These are phyloP conservation scores for Tragelaphus buxtoni DNA, from an alignment of 2,113 vertebrate species.

Conservation along the genomic window DNA sequence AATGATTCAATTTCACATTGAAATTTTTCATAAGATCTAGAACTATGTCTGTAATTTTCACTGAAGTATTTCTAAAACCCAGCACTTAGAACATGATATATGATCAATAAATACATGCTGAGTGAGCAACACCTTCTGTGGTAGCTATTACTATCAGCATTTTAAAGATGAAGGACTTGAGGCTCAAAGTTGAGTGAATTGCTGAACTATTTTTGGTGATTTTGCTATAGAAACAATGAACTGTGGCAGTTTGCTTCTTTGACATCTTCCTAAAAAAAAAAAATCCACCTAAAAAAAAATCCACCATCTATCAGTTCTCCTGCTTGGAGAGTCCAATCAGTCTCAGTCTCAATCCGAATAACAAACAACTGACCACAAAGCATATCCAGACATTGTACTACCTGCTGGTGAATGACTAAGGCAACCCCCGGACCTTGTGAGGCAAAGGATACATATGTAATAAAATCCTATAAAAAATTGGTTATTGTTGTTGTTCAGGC, in stretches of 20 bases:
- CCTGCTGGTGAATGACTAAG: neutral
- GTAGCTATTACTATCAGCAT: neutral
- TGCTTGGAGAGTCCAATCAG: neutral
- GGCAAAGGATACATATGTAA: neutral
- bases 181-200: neutral
- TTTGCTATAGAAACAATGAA: neutral
- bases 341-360: neutral
- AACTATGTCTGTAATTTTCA: neutral
- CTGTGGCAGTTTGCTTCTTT: neutral
- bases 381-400: neutral
- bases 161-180: neutral
- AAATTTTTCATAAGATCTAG: neutral
- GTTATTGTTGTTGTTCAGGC: neutral
- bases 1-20: neutral
- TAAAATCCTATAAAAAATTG: neutral
- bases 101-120: neutral
- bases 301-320: neutral
- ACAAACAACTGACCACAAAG: neutral
- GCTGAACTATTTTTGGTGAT: neutral
- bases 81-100: neutral
- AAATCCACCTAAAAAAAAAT: neutral
- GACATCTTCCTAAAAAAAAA: constrained; percentile 18
- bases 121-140: neutral
- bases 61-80: neutral
- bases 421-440: neutral